Conservation (phyloP, 2,113 vertebrate species). For the Cichladusa arquata region DNA sequence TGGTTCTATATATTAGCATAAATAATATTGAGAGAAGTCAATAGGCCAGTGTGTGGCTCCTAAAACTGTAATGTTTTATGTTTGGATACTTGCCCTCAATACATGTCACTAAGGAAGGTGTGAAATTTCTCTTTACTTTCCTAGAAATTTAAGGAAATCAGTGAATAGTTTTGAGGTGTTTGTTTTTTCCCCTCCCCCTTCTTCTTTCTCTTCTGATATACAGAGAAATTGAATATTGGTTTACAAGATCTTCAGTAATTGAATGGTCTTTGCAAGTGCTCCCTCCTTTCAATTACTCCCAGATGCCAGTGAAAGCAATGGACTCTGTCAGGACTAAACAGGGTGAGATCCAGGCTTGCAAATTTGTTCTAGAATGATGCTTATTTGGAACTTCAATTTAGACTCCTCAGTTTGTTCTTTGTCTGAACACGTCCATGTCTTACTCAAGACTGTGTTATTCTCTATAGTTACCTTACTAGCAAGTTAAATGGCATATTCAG, state of each 20-base stretch:
- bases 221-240: not conserved
- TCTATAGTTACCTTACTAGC: not conserved
- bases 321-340: not conserved
- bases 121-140: not conserved
- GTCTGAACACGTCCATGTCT: not conserved
- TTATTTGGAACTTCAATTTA: not conserved
- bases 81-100: not conserved
- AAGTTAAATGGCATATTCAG: not conserved
- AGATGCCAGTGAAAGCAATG: not conserved
- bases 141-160: not conserved
- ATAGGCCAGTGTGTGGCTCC: not conserved
- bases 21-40: not conserved
- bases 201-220: not conserved
- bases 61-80: not conserved
- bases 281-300: not conserved
- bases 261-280: not conserved
- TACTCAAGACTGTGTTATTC: not conserved
- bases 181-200: accelerated
- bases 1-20: not conserved
- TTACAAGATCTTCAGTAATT: not conserved
- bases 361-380: not conserved
- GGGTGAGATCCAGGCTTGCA: not conserved
- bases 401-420: not conserved
- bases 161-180: not conserved
- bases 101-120: not conserved